phyloP scores from a whole-genome alignment of 2,888 invertebrate species.

The Adineta ricciae region DNA sequence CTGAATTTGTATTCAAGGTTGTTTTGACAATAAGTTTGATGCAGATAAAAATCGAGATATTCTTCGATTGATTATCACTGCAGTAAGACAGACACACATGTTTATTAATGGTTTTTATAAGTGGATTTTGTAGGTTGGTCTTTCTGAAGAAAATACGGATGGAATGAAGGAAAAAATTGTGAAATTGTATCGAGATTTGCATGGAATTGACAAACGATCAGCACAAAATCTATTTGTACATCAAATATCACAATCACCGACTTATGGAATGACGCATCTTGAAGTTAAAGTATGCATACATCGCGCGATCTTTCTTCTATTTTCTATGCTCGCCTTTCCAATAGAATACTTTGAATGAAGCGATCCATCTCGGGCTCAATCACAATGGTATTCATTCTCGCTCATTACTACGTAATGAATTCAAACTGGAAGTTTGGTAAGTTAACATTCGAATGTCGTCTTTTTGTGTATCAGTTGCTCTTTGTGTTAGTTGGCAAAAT shows the following conservation, averaged over 20 bases:
- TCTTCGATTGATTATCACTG: neutral
- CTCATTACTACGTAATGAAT: neutral
- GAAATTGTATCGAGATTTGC: neutral
- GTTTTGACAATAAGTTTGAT: slow-evolving; percentile 1
- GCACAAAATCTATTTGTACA: neutral
- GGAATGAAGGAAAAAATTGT: neutral
- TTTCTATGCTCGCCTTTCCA: neutral
- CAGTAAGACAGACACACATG: neutral
- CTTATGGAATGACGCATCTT: neutral
- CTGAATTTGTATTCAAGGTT: neutral
- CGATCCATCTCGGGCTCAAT: neutral
- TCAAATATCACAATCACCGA: neutral
- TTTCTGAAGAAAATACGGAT: neutral
- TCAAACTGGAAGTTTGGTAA: slow-evolving; percentile 8
- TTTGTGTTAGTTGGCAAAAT: neutral
- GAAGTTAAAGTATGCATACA: neutral
- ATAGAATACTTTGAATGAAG: neutral
- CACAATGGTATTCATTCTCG: neutral
- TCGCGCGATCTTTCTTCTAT: neutral
- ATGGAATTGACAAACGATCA: neutral
- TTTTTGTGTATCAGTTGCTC: neutral
- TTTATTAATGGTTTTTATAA: neutral
- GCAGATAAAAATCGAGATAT: neutral
- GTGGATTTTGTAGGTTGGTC: neutral
- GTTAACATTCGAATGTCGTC: neutral